A percentile compares a stretch with the other conserved stretches of the same genome.
Conservation (phyloP, 1,140 invertebrate genomes). For the Scaptomyza graminum region DNA sequence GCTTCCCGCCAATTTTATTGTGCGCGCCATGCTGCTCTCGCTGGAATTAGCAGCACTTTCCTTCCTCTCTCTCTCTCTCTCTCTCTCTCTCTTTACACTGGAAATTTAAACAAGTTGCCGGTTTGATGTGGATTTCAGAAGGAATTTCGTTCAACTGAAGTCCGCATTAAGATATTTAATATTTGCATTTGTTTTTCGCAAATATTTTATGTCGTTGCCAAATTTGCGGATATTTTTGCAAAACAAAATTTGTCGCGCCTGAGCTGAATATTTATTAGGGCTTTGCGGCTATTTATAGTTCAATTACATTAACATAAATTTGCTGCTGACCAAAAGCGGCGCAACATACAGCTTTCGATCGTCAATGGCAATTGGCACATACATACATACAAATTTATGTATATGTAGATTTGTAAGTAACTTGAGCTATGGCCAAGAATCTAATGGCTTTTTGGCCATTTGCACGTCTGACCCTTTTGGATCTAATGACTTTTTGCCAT, state of each 20-base stretch:
- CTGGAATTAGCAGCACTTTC: constrained; percentile 44
- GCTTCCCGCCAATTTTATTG: constrained; percentile 65
- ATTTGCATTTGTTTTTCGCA: constrained; percentile 37
- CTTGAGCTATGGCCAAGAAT: constrained; percentile 28
- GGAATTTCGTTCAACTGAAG: constrained; percentile 15
- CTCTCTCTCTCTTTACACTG: constrained; percentile 10
- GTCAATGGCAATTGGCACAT: constrained; percentile 44
- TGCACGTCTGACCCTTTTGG: constrained; percentile 73
- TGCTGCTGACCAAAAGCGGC: constrained; percentile 33
- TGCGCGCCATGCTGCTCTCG: constrained; percentile 22
- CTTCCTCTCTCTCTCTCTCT: constrained; percentile 1
- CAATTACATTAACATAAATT: constrained; percentile 59
- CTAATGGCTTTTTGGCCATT: constrained; percentile 41
- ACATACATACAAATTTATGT: constrained; percentile 10
- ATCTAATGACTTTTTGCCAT: constrained; percentile 68
- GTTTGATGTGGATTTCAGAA: constrained; percentile 8
- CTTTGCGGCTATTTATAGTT: constrained; percentile 27
- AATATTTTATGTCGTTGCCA: constrained; percentile 53
- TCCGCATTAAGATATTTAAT: constrained; percentile 25
- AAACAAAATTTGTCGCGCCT: constrained; percentile 23
- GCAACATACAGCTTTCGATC: constrained; percentile 56
- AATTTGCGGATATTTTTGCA: constrained; percentile 26
- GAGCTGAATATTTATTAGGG: constrained; percentile 35
- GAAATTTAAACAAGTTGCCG: constrained; percentile 45
- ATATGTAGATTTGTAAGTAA: constrained; percentile 24